Conservation (phyloP, 2,113 vertebrate genomes). For the Casuarius casuarius region DNA sequence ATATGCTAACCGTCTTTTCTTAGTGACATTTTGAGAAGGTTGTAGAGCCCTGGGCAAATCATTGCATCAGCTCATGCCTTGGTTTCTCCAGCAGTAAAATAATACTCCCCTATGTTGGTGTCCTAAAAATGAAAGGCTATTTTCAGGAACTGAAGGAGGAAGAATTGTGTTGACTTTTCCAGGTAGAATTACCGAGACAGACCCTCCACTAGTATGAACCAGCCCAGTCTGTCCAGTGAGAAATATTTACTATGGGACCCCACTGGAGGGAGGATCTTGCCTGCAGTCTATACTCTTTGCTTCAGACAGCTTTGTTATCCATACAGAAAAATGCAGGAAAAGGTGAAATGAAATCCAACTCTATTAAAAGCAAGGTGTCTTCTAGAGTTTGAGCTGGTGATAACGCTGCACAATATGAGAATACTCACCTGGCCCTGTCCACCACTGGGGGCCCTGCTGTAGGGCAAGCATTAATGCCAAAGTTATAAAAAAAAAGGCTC, state of each 20-base stretch:
- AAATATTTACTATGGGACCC: neutral
- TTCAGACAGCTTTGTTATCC: neutral
- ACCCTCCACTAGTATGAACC: neutral
- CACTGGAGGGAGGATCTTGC: neutral
- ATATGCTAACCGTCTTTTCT: neutral
- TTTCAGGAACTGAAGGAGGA: neutral
- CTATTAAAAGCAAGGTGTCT: neutral
- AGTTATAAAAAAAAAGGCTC: neutral
- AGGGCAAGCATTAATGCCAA: neutral
- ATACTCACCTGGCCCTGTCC: neutral
- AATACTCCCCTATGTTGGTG: neutral
- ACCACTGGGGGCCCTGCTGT: neutral
- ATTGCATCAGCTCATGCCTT: neutral
- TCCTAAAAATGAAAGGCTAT: neutral
- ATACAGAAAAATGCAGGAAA: neutral
- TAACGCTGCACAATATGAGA: neutral
- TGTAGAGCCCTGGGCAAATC: neutral
- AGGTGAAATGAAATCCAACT: neutral
- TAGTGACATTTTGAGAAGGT: neutral
- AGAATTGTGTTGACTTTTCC: neutral
- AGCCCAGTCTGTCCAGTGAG: too few species aligned
- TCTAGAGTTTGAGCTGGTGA: neutral
- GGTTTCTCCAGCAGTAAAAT: neutral
- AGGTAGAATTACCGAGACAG: neutral
- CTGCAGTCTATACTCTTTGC: neutral